phyloP scores from a whole-genome alignment of 2,113 vertebrate genomes.

The Oncorhynchus nerka region DNA sequence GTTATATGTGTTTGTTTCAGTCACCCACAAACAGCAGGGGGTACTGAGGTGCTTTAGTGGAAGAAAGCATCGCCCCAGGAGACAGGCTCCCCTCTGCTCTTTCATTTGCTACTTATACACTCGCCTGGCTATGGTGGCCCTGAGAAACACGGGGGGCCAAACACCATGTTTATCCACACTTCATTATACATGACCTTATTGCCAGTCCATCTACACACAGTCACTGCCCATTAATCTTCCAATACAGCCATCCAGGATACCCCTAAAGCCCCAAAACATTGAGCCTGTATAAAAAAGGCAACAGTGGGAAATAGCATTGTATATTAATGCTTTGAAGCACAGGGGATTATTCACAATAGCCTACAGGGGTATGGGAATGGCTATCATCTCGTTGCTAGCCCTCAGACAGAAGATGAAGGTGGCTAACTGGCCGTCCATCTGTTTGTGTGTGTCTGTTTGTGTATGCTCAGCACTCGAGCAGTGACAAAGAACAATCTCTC shows the following conservation, averaged over 20 bases:
- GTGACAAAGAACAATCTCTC: background rate
- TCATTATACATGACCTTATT: conserved; percentile 47
- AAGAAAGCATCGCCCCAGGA: background rate
- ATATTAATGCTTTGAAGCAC: conserved; percentile 42
- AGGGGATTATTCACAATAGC: conserved; percentile 51
- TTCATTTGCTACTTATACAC: background rate
- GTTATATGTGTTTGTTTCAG: background rate
- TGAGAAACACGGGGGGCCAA: conserved; percentile 14
- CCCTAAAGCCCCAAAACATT: conserved; percentile 31
- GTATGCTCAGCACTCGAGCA: conserved; percentile 8
- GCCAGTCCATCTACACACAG: conserved; percentile 12
- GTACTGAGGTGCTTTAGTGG: background rate
- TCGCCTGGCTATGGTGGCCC: conserved; percentile 8
- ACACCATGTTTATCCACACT: conserved; percentile 32
- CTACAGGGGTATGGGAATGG: conserved; percentile 40
- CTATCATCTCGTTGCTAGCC: conserved; percentile 20
- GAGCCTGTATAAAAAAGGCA: conserved; percentile 40
- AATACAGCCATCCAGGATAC: background rate
- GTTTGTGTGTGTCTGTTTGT: background rate
- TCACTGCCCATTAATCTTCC: conserved; percentile 9
- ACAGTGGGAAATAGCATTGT: conserved; percentile 39
- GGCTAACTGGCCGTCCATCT: background rate
- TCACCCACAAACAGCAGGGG: background rate
- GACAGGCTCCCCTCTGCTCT: background rate
- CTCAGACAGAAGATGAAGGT: background rate